phyloP scores from a whole-genome alignment of 2,113 vertebrate genomes.

The Gavia stellata region DNA sequence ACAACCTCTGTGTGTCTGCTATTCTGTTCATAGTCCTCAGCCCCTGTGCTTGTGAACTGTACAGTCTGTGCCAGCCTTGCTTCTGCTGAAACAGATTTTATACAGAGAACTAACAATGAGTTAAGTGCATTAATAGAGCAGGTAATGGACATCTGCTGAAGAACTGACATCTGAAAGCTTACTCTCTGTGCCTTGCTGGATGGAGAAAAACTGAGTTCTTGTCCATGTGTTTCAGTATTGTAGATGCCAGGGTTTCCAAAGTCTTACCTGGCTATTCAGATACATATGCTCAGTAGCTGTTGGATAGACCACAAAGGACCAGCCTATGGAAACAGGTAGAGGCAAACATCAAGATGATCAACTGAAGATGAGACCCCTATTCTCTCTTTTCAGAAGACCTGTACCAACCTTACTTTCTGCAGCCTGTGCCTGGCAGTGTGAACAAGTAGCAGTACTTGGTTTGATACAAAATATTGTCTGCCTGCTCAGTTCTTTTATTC shows the following conservation, averaged over 20 bases:
- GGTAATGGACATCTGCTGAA: neutral
- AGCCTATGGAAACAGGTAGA: neutral
- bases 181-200: neutral
- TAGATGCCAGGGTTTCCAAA: neutral
- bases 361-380: neutral
- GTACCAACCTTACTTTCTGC: neutral
- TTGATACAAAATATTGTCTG: neutral
- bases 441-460: neutral
- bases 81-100: neutral
- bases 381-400: neutral
- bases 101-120: neutral
- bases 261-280: neutral
- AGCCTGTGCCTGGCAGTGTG: neutral
- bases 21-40: neutral
- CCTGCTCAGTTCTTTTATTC: neutral
- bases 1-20: neutral
- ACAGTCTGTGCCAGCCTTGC: neutral
- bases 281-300: fast-evolving
- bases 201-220: neutral
- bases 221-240: neutral
- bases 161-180: neutral
- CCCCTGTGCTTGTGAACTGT: neutral
- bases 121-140: neutral
- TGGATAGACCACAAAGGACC: neutral
- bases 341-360: neutral